These are phyloP conservation scores for Shinisaurus crocodilurus DNA, from an alignment of 2,113 vertebrate species.

Conservation along the genomic window DNA sequence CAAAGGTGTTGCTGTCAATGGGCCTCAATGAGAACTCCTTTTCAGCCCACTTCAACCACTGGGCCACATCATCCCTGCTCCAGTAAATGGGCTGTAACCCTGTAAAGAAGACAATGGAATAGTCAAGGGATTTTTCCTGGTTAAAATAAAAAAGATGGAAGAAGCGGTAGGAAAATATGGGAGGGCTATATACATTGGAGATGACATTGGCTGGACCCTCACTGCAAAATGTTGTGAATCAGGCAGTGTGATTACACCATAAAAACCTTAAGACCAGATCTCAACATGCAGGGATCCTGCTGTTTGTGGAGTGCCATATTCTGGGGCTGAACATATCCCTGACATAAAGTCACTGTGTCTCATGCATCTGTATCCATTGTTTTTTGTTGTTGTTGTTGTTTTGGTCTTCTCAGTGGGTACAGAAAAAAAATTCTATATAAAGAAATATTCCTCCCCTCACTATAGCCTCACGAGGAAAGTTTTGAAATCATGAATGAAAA, in stretches of 20 bases:
- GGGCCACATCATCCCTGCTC: conserved; percentile 94
- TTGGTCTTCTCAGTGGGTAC: too few species aligned
- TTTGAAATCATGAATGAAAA: background rate
- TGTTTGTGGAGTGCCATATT: too few species aligned
- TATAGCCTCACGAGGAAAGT: too few species aligned
- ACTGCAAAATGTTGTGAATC: too few species aligned
- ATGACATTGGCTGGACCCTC: too few species aligned
- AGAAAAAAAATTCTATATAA: background rate
- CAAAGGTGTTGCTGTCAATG: conserved; percentile 91
- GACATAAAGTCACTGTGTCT: too few species aligned
- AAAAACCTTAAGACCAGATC: background rate
- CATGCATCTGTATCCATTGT: background rate
- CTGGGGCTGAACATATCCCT: background rate
- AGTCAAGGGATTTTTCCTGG: background rate
- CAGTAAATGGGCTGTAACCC: conserved; percentile 94
- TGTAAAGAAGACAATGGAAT: conserved; percentile 61
- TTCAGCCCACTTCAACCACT: conserved; percentile 98
- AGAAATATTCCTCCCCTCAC: background rate
- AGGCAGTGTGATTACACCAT: background rate
- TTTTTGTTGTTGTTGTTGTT: too few species aligned
- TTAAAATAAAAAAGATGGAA: too few species aligned
- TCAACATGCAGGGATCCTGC: background rate
- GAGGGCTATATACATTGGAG: too few species aligned
- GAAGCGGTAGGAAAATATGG: too few species aligned
- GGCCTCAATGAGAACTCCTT: conserved; percentile 93